phyloP scores from a whole-genome alignment of 2,113 vertebrate genomes.

The Odontophorus gujanensis region DNA sequence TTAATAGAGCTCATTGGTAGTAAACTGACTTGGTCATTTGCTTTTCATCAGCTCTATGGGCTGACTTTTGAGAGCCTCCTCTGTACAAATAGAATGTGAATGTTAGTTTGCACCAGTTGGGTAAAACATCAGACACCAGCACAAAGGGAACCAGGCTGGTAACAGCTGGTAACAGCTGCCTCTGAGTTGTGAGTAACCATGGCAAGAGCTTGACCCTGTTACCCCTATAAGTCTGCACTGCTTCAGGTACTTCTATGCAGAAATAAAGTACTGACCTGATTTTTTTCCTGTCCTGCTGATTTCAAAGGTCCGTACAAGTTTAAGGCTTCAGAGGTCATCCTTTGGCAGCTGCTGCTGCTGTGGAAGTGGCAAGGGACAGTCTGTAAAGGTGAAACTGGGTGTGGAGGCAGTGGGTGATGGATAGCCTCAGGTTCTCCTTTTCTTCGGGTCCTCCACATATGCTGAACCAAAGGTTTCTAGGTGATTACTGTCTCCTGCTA shows the following conservation, averaged over 20 bases:
- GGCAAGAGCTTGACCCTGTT: neutral
- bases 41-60: conserved; percentile 37
- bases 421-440: accelerated
- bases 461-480: neutral
- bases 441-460: neutral
- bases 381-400: neutral
- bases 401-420: accelerated
- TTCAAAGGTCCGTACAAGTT: neutral
- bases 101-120: neutral
- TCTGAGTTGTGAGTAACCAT: neutral
- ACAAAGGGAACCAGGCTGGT: neutral
- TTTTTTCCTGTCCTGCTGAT: neutral
- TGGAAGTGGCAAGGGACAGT: neutral
- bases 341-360: neutral
- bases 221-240: neutral
- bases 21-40: conserved; percentile 48
- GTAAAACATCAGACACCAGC: conserved; percentile 24
- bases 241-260: accelerated
- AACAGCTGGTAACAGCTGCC: neutral
- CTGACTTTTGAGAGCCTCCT: conserved; percentile 27
- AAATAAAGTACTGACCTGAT: neutral
- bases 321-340: neutral
- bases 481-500: neutral
- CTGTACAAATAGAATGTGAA: conserved; percentile 15
- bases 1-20: conserved; percentile 57